Conservation (phyloP, 1,140 invertebrate genomes). For the Hyposmocoma kahamanoa region DNA sequence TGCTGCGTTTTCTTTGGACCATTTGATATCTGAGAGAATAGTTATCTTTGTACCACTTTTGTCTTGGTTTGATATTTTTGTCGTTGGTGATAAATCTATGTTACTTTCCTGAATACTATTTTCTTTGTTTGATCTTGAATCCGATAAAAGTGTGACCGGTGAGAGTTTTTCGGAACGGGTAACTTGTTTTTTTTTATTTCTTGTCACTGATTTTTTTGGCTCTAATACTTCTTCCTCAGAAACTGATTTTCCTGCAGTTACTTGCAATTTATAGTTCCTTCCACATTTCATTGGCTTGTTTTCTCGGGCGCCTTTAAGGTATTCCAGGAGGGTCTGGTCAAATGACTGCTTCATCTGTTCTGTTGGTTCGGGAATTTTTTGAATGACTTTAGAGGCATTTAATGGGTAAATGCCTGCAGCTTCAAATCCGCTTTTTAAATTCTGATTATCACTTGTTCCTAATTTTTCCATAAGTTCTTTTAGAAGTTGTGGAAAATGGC, state of each 20-base stretch:
- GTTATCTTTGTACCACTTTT: too few species aligned
- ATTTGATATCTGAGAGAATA: too few species aligned
- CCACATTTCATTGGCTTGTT: not conserved
- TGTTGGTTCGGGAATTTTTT: not conserved
- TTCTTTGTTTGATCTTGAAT: too few species aligned
- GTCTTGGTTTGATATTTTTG: too few species aligned
- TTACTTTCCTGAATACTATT: too few species aligned
- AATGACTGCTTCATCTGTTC: not conserved
- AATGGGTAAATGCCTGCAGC: not conserved
- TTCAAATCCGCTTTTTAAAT: not conserved
- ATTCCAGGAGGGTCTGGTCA: not conserved
- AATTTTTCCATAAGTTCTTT: not conserved
- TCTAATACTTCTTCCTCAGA: not conserved
- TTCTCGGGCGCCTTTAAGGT: not conserved
- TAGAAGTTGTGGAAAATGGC: not conserved
- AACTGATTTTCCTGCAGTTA: not conserved
- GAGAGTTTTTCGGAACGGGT: too few species aligned
- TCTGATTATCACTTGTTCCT: not conserved
- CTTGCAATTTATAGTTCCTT: not conserved
- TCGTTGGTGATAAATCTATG: too few species aligned
- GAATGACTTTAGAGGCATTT: not conserved
- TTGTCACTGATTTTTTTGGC: too few species aligned
- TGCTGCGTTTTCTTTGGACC: too few species aligned
- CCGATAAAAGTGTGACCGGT: too few species aligned
- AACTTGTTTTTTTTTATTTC: too few species aligned